Evolutionary conservation across 2,113 vertebrate genomes (phyloP).

Genomic region (Proterorhinus semilunaris): DNA sequence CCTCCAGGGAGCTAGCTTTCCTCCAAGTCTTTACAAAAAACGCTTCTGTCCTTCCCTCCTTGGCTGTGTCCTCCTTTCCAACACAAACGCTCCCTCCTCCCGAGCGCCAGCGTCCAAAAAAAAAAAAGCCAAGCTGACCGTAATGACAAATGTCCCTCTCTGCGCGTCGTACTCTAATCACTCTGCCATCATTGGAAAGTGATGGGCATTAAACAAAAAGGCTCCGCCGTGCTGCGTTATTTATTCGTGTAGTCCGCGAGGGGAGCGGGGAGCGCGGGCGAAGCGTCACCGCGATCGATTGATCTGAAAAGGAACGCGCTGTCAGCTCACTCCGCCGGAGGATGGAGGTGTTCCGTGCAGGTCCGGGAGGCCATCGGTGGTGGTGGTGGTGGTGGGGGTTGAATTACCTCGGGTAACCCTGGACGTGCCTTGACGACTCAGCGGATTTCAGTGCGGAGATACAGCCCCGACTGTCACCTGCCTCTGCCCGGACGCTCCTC

Average conservation of each 20-base stretch:
- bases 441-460: conserved; percentile 16
- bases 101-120: conserved; percentile 16
- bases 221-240: no score
- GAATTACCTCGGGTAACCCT: conserved; percentile 7
- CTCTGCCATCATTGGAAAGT: conserved; percentile 39
- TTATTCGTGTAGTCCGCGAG: no score
- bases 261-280: no score
- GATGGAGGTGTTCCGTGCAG: neutral
- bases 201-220: conserved; percentile 12
- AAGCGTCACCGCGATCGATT: conserved; percentile 6
- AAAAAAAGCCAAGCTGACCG: neutral
- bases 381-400: no score
- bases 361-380: no score
- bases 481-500: conserved; percentile 13
- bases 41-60: neutral
- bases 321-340: neutral
- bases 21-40: no score
- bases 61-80: conserved; percentile 33
- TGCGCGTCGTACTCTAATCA: conserved; percentile 38
- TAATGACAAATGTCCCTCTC: conserved; percentile 7
- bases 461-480: conserved; percentile 45
- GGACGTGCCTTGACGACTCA: conserved; percentile 22
- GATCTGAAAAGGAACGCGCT: conserved; percentile 9
- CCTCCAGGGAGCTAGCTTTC: no score
- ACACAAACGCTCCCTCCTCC: conserved; percentile 8